Percentiles rank a stretch among this genome's conserved stretches.
Conservation (phyloP, 2,888 invertebrate species). For the Chirona hameri region DNA sequence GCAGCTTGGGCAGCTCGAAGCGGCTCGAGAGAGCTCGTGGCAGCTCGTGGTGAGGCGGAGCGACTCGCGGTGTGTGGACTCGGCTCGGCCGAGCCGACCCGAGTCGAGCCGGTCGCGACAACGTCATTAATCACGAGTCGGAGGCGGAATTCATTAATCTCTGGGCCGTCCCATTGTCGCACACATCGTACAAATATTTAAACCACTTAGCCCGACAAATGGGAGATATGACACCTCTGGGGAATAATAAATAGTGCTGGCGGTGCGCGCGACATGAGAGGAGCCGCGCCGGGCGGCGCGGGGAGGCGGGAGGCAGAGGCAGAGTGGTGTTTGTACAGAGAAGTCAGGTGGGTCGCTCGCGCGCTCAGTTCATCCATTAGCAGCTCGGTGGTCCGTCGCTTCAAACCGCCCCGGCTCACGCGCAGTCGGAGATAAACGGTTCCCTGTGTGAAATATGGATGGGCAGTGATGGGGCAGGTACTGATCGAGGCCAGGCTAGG, state of each 20-base stretch:
- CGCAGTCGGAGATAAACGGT: background rate
- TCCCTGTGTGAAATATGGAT: background rate
- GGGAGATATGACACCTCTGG: constrained; percentile 22
- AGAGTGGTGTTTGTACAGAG: background rate
- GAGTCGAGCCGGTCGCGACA: background rate
- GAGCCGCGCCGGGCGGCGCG: background rate
- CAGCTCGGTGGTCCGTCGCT: background rate
- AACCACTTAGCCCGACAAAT: constrained; percentile 27
- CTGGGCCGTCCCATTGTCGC: constrained; percentile 5
- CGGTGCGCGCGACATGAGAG: background rate
- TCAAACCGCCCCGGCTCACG: background rate
- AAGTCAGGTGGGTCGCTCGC: background rate
- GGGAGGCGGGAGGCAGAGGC: background rate
- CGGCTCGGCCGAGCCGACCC: background rate
- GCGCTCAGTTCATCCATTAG: background rate
- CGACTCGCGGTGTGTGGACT: background rate
- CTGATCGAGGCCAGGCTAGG: too few relatives aligned
- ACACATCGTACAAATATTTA: constrained; percentile 24
- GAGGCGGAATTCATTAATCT: background rate
- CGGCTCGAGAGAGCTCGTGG: background rate
- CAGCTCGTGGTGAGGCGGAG: background rate
- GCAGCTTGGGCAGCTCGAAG: background rate
- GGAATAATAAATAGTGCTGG: constrained; percentile 6
- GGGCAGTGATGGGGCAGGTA: too few relatives aligned
- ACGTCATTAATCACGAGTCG: background rate